Percentiles rank a stretch among this genome's conserved stretches.
phyloP scores from a whole-genome alignment of 2,113 vertebrate genomes.

The Oriolus oriolus region DNA sequence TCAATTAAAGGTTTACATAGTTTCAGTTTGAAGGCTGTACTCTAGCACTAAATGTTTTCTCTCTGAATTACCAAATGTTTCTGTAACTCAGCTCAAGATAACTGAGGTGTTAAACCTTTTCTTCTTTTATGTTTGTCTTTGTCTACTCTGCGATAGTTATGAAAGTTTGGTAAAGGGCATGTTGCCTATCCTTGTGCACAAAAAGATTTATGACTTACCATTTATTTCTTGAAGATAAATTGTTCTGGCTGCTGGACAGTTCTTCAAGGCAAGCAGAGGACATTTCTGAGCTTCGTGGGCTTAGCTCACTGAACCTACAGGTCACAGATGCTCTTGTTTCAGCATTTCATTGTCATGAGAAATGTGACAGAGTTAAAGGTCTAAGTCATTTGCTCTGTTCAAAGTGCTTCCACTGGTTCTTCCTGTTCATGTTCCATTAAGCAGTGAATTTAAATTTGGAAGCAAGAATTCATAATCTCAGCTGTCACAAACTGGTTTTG shows the following conservation, averaged over 20 bases:
- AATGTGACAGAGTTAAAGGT: background rate
- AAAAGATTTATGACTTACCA: background rate
- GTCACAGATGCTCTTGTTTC: background rate
- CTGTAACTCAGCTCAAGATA: background rate
- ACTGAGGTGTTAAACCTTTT: background rate
- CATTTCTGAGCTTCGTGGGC: background rate
- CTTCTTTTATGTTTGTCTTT: background rate
- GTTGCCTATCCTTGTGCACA: background rate
- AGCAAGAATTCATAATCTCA: background rate
- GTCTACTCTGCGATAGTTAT: background rate
- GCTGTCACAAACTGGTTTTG: background rate
- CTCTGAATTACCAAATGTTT: background rate
- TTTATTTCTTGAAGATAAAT: background rate
- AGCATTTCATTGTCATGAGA: background rate
- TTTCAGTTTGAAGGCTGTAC: background rate
- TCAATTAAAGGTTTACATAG: background rate
- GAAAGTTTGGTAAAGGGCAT: background rate
- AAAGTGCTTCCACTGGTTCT: background rate
- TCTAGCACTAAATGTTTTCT: background rate
- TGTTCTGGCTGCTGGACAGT: background rate
- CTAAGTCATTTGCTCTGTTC: background rate
- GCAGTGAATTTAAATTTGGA: background rate
- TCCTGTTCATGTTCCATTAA: background rate
- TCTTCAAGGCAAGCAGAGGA: background rate
- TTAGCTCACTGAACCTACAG: background rate